A percentile compares a stretch with the other conserved stretches of the same genome.
Conservation (phyloP, 2,797 vertebrate species). For the Acipenser ruthenus region DNA sequence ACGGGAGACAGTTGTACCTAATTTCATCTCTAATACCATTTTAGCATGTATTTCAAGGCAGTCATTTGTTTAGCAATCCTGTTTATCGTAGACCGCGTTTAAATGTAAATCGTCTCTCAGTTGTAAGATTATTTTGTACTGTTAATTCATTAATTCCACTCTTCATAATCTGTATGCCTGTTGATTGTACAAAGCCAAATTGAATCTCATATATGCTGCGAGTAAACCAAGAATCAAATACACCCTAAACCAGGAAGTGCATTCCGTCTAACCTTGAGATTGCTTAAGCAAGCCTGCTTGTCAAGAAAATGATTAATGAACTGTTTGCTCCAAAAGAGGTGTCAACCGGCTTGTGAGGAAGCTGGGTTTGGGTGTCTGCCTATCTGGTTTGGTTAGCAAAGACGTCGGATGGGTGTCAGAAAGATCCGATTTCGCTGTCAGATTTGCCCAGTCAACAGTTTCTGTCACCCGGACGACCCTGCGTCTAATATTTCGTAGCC, state of each 20-base stretch:
- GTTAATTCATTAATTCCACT: too few species aligned
- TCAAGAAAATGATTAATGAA: slow-evolving; percentile 3
- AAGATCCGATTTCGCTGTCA: not conserved
- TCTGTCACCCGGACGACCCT: slow-evolving; percentile 1
- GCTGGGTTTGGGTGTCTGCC: not conserved
- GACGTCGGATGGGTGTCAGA: not conserved
- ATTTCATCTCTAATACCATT: too few species aligned
- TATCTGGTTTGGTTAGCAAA: not conserved
- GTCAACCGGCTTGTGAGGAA: not conserved
- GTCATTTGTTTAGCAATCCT: too few species aligned
- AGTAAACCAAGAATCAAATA: too few species aligned
- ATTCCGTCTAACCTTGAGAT: not conserved
- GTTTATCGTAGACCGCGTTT: too few species aligned
- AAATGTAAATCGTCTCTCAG: too few species aligned
- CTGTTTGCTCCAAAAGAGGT: not conserved
- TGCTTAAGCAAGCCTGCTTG: not conserved
- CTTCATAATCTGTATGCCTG: too few species aligned
- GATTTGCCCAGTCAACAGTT: not conserved
- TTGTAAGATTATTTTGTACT: too few species aligned
- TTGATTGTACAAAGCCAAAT: too few species aligned
- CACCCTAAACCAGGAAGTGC: not conserved
- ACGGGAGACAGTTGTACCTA: too few species aligned
- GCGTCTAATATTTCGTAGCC: not conserved
- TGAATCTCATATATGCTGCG: too few species aligned
- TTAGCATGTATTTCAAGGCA: too few species aligned